Base-by-base conservation (phyloP, 2,888 invertebrate species). In the Isoperla grammatica region DNA sequence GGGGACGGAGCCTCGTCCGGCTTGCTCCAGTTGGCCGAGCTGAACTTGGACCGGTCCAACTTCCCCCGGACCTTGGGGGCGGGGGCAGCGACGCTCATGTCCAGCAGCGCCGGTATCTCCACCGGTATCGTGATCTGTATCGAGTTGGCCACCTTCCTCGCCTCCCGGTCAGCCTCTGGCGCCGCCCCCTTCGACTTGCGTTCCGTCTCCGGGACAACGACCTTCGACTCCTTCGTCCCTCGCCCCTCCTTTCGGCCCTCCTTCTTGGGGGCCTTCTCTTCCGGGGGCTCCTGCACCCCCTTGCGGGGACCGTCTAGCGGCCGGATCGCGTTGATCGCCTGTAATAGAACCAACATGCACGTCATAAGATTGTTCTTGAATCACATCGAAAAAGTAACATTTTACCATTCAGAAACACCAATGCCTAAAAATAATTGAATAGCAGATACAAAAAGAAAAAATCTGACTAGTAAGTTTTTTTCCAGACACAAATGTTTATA, bases 241-340 rank as follows among this genome's bases (percentile, higher is more conserved):
- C 8, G 8, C 37, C 42, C 12, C 8, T 53, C 53, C 20, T 19
- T 6, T 8, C 17, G n/a, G n/a, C n/a, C 2, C 23, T 1, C 3
- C 19, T 13, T 17, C 11, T 19, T n/a, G 19, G n/a, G n/a, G n/a
- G 5, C 73, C 72, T 1, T 71, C 69, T 62, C 72, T 74, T 43
- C 72, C 72, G 49, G 4, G 8, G n/a, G 35, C 22, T 48, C 35
- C n/a, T 49, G 48, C 4, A 40, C 22, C 19, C 61, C 63, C 46
- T 66, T 66, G 13, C 63, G 35, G 1, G 61, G 60, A 42, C 59
- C 87, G 42, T 64, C 65, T 20, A 59, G 57, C 20, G 61, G 65
- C 60, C 87, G 79, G 48, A 89, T 84, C 0, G 90, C 88, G 69
- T 87, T 90, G 45, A 90, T 88, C 0, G 90, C 90, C 29, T 29